phyloP scores from a whole-genome alignment of 2,888 invertebrate species.

The Chrysina gloriosa region DNA sequence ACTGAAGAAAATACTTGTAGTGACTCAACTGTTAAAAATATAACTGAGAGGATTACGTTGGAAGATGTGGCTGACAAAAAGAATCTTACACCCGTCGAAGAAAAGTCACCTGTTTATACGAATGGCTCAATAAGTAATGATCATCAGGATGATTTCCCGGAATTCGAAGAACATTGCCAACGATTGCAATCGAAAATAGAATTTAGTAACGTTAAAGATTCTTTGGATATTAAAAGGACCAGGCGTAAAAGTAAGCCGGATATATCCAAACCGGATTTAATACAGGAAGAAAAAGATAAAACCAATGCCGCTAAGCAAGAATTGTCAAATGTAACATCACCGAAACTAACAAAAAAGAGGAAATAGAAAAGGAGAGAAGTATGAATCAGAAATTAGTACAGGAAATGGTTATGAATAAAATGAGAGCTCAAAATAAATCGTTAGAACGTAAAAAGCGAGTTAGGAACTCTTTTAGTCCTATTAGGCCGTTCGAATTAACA shows the following conservation, averaged over 20 bases:
- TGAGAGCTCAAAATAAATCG: slow-evolving; percentile 75
- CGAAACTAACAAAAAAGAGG: slow-evolving; percentile 69
- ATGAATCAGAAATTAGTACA: slow-evolving; percentile 87
- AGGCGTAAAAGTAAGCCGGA: slow-evolving; percentile 65
- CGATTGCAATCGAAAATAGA: slow-evolving; percentile 76
- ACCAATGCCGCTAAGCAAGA: slow-evolving; percentile 58
- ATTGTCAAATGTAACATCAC: slow-evolving; percentile 59
- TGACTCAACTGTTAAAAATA: slow-evolving; percentile 64
- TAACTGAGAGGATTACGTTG: slow-evolving; percentile 55
- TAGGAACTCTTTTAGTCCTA: slow-evolving; percentile 63
- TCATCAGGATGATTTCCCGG: slow-evolving; percentile 45
- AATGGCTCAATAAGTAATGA: no score
- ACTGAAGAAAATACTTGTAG: slow-evolving; percentile 71
- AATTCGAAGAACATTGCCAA: slow-evolving; percentile 74
- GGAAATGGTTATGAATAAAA: slow-evolving; percentile 84
- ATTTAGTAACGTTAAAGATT: slow-evolving; percentile 77
- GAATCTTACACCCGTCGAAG: background rate
- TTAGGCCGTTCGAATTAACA: slow-evolving; percentile 56
- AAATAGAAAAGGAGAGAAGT: slow-evolving; percentile 81
- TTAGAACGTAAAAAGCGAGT: slow-evolving; percentile 71
- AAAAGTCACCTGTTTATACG: background rate
- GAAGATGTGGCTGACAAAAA: slow-evolving; percentile 33
- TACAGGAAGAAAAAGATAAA: slow-evolving; percentile 63
- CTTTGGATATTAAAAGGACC: slow-evolving; percentile 74
- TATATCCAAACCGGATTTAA: slow-evolving; percentile 57